phyloP scores from a whole-genome alignment of 2,113 vertebrate species.

The Pitta sordida region DNA sequence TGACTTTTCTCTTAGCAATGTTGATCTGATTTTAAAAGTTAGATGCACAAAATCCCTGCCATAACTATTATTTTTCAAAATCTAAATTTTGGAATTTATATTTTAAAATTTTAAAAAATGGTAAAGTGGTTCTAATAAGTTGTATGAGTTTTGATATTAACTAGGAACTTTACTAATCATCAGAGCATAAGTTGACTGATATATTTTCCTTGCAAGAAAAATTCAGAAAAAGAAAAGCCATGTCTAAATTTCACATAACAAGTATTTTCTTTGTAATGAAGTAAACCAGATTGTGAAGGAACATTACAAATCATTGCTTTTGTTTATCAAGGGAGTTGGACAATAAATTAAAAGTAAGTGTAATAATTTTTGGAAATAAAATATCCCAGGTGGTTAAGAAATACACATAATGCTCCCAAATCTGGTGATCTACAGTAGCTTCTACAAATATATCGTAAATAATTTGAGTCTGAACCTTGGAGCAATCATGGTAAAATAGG shows the following conservation, averaged over 20 bases:
- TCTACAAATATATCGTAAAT: not conserved
- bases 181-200: not conserved
- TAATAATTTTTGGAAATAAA: not conserved
- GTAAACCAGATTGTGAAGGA: not conserved
- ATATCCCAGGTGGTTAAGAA: not conserved
- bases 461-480: slow-evolving; percentile 33
- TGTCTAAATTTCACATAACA: not conserved
- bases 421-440: not conserved
- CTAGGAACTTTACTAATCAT: not conserved
- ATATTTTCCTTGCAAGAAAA: not conserved
- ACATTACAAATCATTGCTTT: not conserved
- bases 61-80: not conserved
- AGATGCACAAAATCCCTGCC: not conserved
- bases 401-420: not conserved
- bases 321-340: not conserved
- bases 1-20: not conserved
- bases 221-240: not conserved
- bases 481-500: slow-evolving; percentile 55
- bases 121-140: not conserved
- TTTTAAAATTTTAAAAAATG: not conserved
- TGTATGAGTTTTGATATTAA: not conserved
- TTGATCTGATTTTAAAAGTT: not conserved
- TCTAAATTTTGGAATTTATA: too few species aligned
- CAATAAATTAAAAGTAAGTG: not conserved
- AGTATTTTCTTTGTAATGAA: not conserved